Base-by-base conservation (phyloP, 2,113 vertebrate species). In the Passer domesticus region DNA sequence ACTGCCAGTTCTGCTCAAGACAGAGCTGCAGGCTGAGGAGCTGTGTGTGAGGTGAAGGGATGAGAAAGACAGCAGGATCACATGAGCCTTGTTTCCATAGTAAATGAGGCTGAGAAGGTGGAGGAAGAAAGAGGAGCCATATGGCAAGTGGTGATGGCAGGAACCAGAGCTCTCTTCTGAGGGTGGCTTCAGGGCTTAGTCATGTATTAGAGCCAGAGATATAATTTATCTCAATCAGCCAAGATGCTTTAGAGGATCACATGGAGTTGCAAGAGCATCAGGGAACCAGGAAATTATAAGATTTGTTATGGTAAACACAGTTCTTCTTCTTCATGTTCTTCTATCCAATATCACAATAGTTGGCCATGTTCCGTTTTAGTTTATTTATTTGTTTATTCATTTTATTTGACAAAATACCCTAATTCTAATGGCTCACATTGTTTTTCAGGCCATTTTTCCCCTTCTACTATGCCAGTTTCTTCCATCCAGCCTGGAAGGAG, bases 21-120 rank as follows among this genome's bases (percentile, higher is more conserved):
- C 22, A 83, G 70, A 76, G 46, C 75, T 64, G 5, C 55, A 62
- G 37, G 50, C 68, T 95, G 21, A 35, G 67, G 59, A 83, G 59
- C n/a, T 88, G 82, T 22, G 44, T 82, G 85, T 74, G 75, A 90
- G 83, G 72, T 86, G 86, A 92, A 35, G 69, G 76, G 67, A 86
- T 43, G 52, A 88, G 86, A 66, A 83, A 74, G 72, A 4, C 75
- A 49, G 72, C 0, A 3, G 81, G 73, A 93, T 90, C 73, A 43
- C 80, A 50, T 44, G 52, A 93, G 95, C 86, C 72, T 78, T 92
- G 95, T 96, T 94, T 93, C 95, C 89, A 95, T 93, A 96, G 95
- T 80, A 94, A 97, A 87, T 17, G 95, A 90, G 73, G 41, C 80
- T 92, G 70, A 75, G 87, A 64, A 84, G 46, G 87, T 95, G 89